Base-by-base conservation (phyloP, 2,113 vertebrate genomes). In the Pampusana beccarii region DNA sequence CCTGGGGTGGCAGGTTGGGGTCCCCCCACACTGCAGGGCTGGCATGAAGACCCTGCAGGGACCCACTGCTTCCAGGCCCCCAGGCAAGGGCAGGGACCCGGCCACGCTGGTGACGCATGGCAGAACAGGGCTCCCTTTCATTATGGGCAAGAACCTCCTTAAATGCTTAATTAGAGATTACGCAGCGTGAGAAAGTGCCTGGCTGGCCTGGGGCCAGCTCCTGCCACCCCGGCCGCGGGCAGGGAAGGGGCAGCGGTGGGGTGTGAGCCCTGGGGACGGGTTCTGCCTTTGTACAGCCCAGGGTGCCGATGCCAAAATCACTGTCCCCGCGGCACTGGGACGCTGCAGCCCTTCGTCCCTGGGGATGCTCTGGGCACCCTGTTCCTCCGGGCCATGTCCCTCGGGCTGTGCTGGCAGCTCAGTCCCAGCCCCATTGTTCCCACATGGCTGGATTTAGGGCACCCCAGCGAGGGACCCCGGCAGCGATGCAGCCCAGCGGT, bases 151-250 rank as follows among this genome's bases (percentile, higher is more conserved):
- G 80, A 92, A 89, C 53, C 53, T 91, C 78, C 73, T 62, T 14
- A 77, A 96, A 94, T 0, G 29, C 53, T 93, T 94, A 86, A 90
- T 90, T 88, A 75, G 80, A 92, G 92, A 74, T 92, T 17, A 40
- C 16, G 64, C 29, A 62, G n/a, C 4, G 34, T 86, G 88, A 97
- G 96, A 95, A 94, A 93, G 89, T 31, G 70, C 83, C 51, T 29
- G 83, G 33, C 72, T 62, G 88, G 83, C 94, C 88, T n/a, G 50
- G 73, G 69, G 88, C 85, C 2, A 40, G 17, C 57, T 57, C 36
- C 81, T 53, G 74, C 70, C 80, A 10, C 38, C 16, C 54, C 16
- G 38, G 26, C 53, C 16, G 20, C 0, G 17, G 73, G 48, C 54
- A 51, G n/a, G 33, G 33, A 88, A 78, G 73, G 69, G 90, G 54